Conservation (phyloP, 2,797 vertebrate species). For the Chaetophractus vellerosus region DNA sequence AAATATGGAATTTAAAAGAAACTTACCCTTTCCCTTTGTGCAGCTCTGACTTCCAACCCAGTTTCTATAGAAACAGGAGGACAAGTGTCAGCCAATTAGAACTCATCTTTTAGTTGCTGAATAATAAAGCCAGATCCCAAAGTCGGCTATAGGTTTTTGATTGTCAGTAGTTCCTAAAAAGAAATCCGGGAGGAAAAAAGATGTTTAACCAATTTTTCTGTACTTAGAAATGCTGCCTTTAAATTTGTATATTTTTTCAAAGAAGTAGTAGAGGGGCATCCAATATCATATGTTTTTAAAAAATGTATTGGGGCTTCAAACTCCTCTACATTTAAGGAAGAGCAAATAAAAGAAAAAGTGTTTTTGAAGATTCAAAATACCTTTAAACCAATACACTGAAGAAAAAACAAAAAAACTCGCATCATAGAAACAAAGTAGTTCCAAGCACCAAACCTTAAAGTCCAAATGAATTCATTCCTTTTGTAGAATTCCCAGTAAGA, state of each 20-base stretch:
- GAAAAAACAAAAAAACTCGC: not conserved
- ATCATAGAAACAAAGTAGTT: conserved; percentile 52
- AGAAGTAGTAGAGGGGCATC: conserved; percentile 11
- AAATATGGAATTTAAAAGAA: conserved; percentile 86
- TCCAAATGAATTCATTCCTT: conserved; percentile 49
- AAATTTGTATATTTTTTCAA: conserved; percentile 63
- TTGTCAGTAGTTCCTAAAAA: conserved; percentile 86
- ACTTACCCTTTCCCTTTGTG: conserved; percentile 87
- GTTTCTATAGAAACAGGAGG: conserved; percentile 85
- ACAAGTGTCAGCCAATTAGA: conserved; percentile 84
- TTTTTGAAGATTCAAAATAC: conserved; percentile 55
- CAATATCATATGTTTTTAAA: conserved; percentile 19
- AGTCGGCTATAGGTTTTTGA: conserved; percentile 81
- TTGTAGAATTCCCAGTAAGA: conserved; percentile 57
- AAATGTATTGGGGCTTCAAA: conserved; percentile 25
- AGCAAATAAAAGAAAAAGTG: conserved; percentile 13
- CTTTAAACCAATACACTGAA: conserved; percentile 35
- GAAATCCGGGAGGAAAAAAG: conserved; percentile 85
- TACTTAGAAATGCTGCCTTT: conserved; percentile 73
- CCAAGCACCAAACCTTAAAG: conserved; percentile 32
- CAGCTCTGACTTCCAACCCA: conserved; percentile 86
- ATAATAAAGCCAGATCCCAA: conserved; percentile 84
- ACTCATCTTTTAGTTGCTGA: conserved; percentile 84
- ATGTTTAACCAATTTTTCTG: conserved; percentile 80
- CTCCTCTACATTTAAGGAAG: conserved; percentile 3